Evolutionary conservation across 2,888 invertebrate genomes (phyloP), one percentile per base, ranked within the genome.

Genomic region (Synanthedon tipuliformis): DNA sequence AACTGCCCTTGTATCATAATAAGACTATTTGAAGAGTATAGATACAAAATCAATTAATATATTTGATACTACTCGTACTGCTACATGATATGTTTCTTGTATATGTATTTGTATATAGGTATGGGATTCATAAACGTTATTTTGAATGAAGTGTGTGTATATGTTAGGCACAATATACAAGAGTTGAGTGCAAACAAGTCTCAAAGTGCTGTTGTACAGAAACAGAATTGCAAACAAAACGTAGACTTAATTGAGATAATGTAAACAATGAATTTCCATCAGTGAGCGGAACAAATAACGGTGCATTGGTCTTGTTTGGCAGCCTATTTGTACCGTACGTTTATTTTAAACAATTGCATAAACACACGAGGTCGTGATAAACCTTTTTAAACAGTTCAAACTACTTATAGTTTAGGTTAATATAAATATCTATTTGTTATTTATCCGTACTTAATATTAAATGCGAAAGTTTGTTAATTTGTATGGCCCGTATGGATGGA

Each of bases 161-260:
- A 45, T 13, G 13, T 45, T 45, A 45, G 13, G 15, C 45, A 15
- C 45, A 45, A 45, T 45, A 45, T 45, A 45, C 45, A 45, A 45
- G 45, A 52, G 56, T 54, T 50, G 53, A 61, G 63, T 59, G 72
- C 68, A 81, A 82, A 81, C 77, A 78, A 71, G 73, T 73, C 71
- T 66, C 67, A 71, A 78, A 80, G 75, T 76, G 72, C 75, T 76
- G 72, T 71, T 72, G 69, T 75, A 68, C 68, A 57, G 64, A 65
- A 64, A 65, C 64, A 63, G 62, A 62, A 69, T 64, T 57, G 73
- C 73, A 82, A 81, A 82, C 80, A 82, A 73, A 78, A 79, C 78
- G 76, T 76, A 80, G 78, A 78, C 81, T 85, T 84, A 84, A 85
- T 84, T 84, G 81, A 81, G 77, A 81, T 80, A 76, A 78, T 73